phyloP scores from a whole-genome alignment of 2,113 vertebrate species.

The Protobothrops mucrosquamatus region DNA sequence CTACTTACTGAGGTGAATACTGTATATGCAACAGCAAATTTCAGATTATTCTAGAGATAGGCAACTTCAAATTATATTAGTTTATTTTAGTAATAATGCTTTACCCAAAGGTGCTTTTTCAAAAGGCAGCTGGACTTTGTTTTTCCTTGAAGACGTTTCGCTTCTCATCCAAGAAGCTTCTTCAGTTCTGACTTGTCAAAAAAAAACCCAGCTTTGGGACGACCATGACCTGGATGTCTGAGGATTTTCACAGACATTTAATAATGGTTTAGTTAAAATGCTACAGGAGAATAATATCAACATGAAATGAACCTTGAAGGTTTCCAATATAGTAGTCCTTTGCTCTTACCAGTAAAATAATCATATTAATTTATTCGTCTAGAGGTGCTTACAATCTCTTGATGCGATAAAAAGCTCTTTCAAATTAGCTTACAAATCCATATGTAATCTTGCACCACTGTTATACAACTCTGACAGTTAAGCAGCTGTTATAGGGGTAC shows the following conservation, averaged over 20 bases:
- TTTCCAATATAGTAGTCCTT: not conserved
- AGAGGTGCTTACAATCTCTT: not conserved
- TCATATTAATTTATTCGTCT: not conserved
- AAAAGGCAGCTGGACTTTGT: not conserved
- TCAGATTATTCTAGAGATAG: not conserved
- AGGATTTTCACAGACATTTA: not conserved
- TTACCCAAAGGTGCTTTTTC: not conserved
- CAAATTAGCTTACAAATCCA: not conserved
- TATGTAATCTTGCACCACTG: not conserved
- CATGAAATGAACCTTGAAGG: not conserved
- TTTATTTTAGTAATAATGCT: not conserved
- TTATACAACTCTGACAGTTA: not conserved
- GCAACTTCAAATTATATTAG: not conserved
- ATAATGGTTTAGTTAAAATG: not conserved
- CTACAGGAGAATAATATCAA: not conserved
- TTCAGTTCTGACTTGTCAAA: not conserved
- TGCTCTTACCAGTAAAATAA: not conserved
- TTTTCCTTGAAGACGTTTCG: not conserved
- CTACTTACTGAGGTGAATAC: not conserved
- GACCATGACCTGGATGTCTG: not conserved
- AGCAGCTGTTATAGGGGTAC: not conserved
- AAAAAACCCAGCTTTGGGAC: not conserved
- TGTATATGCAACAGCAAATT: not conserved
- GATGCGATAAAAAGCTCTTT: not conserved
- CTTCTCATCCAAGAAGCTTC: not conserved